A percentile compares a stretch with the other conserved stretches of the same genome.
These are phyloP conservation scores for Hypocryptadius cinnamomeus DNA, from an alignment of 2,113 vertebrate species.

Conservation along the genomic window DNA sequence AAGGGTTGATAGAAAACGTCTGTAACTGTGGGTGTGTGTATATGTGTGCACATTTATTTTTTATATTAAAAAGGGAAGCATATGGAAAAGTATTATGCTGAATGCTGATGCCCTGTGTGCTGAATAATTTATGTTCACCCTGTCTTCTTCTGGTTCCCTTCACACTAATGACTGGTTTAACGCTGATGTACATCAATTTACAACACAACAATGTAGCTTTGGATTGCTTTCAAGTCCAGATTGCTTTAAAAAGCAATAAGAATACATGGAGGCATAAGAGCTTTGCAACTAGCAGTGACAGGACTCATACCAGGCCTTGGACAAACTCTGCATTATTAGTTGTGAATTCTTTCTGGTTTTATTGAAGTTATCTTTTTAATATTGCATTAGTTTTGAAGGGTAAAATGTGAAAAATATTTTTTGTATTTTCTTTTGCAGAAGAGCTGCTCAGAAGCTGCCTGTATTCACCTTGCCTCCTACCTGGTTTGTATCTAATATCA, in stretches of 20 bases:
- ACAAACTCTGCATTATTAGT: not conserved
- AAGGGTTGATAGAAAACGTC: not conserved
- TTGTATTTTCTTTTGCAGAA: not conserved
- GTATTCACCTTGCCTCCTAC: not conserved
- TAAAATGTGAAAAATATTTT: not conserved
- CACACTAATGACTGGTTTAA: slow-evolving; percentile 25
- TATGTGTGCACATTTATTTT: not conserved
- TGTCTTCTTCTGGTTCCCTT: slow-evolving; percentile 6
- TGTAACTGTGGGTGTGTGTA: not conserved
- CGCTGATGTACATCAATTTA: slow-evolving; percentile 28
- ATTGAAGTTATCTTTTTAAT: not conserved
- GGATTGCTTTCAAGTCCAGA: slow-evolving; percentile 33
- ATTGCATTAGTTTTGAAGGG: slow-evolving; percentile 8
- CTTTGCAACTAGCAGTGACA: not conserved
- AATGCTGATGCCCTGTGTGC: not conserved
- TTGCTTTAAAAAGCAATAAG: slow-evolving; percentile 32
- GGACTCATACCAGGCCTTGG: not conserved
- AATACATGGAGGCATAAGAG: not conserved
- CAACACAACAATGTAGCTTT: slow-evolving; percentile 16
- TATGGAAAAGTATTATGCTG: not conserved
- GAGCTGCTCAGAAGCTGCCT: not conserved
- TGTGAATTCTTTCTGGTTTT: slow-evolving; percentile 1
- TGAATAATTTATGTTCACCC: slow-evolving; percentile 38
- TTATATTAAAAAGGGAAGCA: not conserved
- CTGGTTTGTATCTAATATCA: not conserved